phyloP scores from a whole-genome alignment of 2,797 vertebrate species.

The Enteromius argenteus region DNA sequence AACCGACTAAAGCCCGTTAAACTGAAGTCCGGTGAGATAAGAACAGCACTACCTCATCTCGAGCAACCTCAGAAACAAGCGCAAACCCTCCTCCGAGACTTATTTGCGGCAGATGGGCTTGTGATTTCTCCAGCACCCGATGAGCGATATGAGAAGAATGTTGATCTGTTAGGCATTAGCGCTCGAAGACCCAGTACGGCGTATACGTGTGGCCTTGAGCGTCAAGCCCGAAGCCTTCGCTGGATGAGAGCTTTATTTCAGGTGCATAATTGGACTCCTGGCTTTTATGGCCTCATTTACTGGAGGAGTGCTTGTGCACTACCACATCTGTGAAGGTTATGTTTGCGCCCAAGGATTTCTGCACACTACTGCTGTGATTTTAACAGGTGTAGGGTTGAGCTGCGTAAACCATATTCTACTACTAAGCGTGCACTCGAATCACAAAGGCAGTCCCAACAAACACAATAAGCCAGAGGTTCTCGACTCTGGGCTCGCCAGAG shows the following conservation, averaged over 20 bases:
- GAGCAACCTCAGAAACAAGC: slow-evolving; percentile 46
- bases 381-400: slow-evolving; percentile 32
- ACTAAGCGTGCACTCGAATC: slow-evolving; percentile 35
- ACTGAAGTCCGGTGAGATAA: slow-evolving; percentile 31
- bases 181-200: slow-evolving; percentile 28
- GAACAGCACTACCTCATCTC: slow-evolving; percentile 50
- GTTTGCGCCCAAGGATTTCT: slow-evolving; percentile 48
- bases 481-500: not conserved
- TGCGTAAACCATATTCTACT: slow-evolving; percentile 38
- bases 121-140: slow-evolving; percentile 85
- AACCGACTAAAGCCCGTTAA: slow-evolving; percentile 42
- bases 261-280: slow-evolving; percentile 64
- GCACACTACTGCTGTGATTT: not conserved
- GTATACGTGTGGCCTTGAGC: slow-evolving; percentile 56
- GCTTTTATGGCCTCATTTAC: slow-evolving; percentile 63
- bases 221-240: slow-evolving; percentile 55
- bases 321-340: slow-evolving; percentile 61
- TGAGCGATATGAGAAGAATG: slow-evolving; percentile 72
- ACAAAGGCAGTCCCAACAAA: slow-evolving; percentile 32
- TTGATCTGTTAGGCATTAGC: slow-evolving; percentile 64
- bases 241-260: slow-evolving; percentile 64
- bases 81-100: slow-evolving; percentile 56
- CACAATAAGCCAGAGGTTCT: not conserved
- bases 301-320: slow-evolving; percentile 54
- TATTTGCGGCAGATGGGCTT: slow-evolving; percentile 77